phyloP scores from a whole-genome alignment of 2,888 invertebrate genomes.

The Molorchus minor region DNA sequence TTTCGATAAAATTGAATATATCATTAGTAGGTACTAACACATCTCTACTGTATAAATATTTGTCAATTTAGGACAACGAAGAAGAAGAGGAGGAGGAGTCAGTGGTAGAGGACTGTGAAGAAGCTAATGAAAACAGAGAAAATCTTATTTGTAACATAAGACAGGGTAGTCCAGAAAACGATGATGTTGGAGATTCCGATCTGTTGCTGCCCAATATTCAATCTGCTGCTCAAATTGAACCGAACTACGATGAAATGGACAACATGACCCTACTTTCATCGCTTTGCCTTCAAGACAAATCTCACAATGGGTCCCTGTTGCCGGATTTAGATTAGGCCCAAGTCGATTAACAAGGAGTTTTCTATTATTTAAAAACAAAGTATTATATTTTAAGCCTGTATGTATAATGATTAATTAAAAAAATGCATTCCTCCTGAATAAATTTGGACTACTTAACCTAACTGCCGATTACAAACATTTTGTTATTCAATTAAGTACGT shows the following conservation, averaged over 20 bases:
- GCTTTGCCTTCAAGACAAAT: constrained; percentile 54
- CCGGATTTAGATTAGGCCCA: constrained; percentile 50
- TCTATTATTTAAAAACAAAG: too few relatives aligned
- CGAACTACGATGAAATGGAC: constrained; percentile 61
- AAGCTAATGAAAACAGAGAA: constrained; percentile 50
- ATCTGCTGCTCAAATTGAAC: constrained; percentile 49
- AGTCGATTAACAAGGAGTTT: too few relatives aligned
- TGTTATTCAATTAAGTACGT: background rate
- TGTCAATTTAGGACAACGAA: constrained; percentile 61
- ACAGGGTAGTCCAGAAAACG: constrained; percentile 13
- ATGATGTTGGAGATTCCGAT: constrained; percentile 16
- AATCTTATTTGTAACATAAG: constrained; percentile 34
- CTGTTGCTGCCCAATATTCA: constrained; percentile 43
- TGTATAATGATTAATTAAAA: constrained; percentile 10
- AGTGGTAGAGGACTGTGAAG: constrained; percentile 60
- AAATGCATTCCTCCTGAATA: too few relatives aligned
- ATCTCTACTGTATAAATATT: too few relatives aligned
- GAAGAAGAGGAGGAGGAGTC: constrained; percentile 68
- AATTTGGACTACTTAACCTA: background rate
- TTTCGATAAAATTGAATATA: background rate
- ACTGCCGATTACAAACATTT: background rate
- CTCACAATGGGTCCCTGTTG: constrained; percentile 39
- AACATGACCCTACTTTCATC: constrained; percentile 59
- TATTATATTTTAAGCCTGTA: background rate
- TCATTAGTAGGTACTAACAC: background rate